Evolutionary conservation across 2,888 invertebrate genomes (phyloP).

Genomic region (Sphaerophoria rueppellii): DNA sequence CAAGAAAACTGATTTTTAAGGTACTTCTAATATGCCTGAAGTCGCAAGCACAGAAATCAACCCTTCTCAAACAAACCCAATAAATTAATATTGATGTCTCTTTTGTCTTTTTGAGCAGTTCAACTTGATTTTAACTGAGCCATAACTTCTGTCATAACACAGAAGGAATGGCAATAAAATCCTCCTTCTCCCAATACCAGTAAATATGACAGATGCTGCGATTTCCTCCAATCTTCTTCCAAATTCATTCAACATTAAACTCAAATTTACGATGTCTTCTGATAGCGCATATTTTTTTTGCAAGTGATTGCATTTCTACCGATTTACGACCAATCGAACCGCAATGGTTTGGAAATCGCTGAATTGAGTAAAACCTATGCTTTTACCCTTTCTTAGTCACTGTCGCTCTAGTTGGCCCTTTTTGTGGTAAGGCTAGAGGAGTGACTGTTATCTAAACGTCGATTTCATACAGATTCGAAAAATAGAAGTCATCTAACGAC

Average conservation of each 20-base stretch:
- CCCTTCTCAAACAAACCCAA: no score
- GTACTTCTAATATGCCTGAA: no score
- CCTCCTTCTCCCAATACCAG: background rate
- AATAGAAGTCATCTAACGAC: background rate
- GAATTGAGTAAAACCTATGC: conserved; percentile 11
- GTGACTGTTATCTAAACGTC: conserved; percentile 1
- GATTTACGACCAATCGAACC: conserved; percentile 63
- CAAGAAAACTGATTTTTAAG: no score
- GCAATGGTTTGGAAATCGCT: conserved; percentile 46
- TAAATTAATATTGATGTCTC: no score
- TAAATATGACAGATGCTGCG: background rate
- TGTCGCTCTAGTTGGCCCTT: no score
- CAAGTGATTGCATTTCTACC: conserved; percentile 26
- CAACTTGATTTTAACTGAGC: background rate
- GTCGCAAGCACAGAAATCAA: no score
- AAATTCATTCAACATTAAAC: conserved; percentile 13
- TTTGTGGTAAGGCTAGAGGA: background rate
- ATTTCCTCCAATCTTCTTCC: background rate
- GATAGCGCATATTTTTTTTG: background rate
- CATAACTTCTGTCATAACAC: background rate
- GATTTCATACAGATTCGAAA: background rate
- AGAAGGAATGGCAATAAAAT: background rate
- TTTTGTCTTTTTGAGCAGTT: no score
- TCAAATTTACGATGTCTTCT: conserved; percentile 15
- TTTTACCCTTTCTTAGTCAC: background rate